Evolutionary conservation across 2,797 vertebrate genomes (phyloP), one percentile per base, ranked within the genome.

Genomic region (Coracias cyanogaster): DNA sequence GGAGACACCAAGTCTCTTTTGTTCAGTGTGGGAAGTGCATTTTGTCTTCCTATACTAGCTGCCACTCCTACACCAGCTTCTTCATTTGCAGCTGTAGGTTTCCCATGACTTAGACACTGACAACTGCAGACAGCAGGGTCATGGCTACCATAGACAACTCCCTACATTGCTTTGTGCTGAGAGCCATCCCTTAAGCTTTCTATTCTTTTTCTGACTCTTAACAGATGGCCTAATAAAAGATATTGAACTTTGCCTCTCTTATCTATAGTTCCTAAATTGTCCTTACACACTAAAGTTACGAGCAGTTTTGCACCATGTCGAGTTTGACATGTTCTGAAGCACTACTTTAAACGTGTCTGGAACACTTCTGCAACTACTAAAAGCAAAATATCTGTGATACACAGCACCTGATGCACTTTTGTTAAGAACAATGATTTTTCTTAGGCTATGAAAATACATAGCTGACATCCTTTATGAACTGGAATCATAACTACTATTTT

Each of bases 351-450:
- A 82, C 29, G 55, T 1, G 7, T 12, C 35, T 33, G n/a, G 20
- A 94, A 80, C 8, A 49, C 3, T 67, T 65, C 12, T 17, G 12
- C 51, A 54, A 71, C 69, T 41, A 69, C 17, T 58, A 71, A 87
- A 87, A 85, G 24, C 5, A 64, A 58, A 66, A 76, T 28, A 22
- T 25, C 17, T 5, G 1, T 22, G 8, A 67, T 33, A 85, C 7
- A 31, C 3, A 70, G 37, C 26, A 81, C n/a, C 35, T 45, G 9
- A 69, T 84, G 66, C 3, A 70, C 86, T 96, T 95, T 91, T 90
- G 74, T 86, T 86, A 89, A 81, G 89, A 95, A 81, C 62, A 82
- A 87, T 48, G 41, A 74, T 28, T 95, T 96, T 90, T 72, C 29
- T 70, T 39, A 81, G 45, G 7, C 51, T 51, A 46, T 26, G 13